These are phyloP conservation scores for Petromus typicus DNA, from an alignment of 2,113 vertebrate genomes.

Conservation along the genomic window DNA sequence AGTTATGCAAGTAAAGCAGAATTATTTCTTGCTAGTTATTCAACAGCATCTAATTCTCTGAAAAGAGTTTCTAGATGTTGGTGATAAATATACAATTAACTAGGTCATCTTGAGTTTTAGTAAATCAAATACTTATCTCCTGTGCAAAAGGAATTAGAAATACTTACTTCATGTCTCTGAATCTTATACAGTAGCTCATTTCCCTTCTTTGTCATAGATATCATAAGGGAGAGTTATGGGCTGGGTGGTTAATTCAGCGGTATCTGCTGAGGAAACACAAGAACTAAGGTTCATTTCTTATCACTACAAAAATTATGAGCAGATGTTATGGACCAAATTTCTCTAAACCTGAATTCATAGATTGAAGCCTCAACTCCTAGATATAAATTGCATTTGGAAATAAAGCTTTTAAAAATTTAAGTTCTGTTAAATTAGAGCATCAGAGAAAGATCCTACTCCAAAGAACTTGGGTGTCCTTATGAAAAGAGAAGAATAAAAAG, in stretches of 20 bases:
- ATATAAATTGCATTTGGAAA: neutral
- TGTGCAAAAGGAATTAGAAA: neutral
- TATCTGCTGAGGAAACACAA: neutral
- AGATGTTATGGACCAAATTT: neutral
- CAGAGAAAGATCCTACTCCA: neutral
- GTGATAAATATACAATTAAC: neutral
- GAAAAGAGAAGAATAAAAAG: neutral
- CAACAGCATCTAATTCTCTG: neutral
- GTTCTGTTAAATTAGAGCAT: neutral
- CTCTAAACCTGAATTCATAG: neutral
- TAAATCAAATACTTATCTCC: neutral
- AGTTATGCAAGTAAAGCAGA: neutral
- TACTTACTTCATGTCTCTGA: neutral
- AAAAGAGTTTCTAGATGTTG: neutral
- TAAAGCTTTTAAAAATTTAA: neutral
- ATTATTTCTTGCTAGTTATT: neutral
- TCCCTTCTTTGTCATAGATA: neutral
- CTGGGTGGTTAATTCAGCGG: neutral
- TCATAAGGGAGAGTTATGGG: neutral
- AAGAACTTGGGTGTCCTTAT: neutral
- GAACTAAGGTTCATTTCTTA: neutral
- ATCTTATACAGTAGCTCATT: neutral
- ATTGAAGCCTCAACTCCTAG: neutral
- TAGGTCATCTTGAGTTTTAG: neutral
- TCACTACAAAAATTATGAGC: neutral